phyloP scores from a whole-genome alignment of 2,113 vertebrate genomes.

The cattle (Bos taurus) region ARS-UCD2.0 NC_037345.1:47220501-47221000 shows the following conservation, averaged over 20 bases:
- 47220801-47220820: background rate
- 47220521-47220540: background rate
- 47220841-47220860: background rate
- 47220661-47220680: background rate
- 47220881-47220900: background rate
- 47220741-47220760: background rate
- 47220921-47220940: background rate
- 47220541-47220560: background rate
- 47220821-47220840: background rate
- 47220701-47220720: background rate
- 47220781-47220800: background rate
- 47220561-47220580: background rate
- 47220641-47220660: background rate
- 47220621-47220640: background rate
- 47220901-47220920: background rate
- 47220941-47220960: background rate
- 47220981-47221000: background rate
- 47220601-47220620: background rate
- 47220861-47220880: background rate
- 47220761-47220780: background rate
- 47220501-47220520: background rate
- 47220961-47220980: background rate
- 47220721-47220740: background rate
- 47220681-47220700: background rate
- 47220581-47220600: background rate